phyloP scores from a whole-genome alignment of 2,797 vertebrate species.

The Semotilus atromaculatus region DNA sequence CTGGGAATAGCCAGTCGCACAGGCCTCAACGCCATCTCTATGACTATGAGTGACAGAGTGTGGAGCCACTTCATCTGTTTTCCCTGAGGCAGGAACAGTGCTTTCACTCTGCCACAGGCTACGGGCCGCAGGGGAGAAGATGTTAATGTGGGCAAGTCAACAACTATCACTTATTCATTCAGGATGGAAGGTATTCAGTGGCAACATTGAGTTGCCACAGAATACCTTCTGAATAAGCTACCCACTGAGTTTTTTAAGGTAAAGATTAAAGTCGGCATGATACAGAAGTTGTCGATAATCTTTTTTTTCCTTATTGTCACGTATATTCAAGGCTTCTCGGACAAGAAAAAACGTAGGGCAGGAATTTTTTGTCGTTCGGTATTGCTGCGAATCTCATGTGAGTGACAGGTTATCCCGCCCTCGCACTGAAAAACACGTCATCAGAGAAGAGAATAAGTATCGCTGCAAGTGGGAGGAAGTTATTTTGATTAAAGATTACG shows the following conservation, averaged over 20 bases:
- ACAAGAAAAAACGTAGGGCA: background rate
- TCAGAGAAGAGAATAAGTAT: background rate
- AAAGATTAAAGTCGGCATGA: background rate
- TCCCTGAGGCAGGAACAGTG: conserved; percentile 78
- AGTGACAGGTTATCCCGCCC: background rate
- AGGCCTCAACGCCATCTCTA: conserved; percentile 78
- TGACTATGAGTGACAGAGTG: conserved; percentile 83
- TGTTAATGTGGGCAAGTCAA: conserved; percentile 79
- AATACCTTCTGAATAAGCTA: background rate
- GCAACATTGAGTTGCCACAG: conserved; percentile 6
- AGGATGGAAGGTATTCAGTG: conserved; percentile 67
- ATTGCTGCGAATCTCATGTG: background rate
- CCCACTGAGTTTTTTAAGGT: background rate
- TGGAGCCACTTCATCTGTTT: conserved; percentile 77
- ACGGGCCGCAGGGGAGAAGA: conserved; percentile 74
- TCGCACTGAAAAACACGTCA: background rate
- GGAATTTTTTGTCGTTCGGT: background rate
- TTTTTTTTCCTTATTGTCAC: background rate
- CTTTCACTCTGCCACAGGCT: conserved; percentile 79
- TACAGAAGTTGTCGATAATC: background rate
- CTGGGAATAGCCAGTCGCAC: conserved; percentile 80
- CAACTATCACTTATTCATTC: conserved; percentile 74
- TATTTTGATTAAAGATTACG: background rate
- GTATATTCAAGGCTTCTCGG: background rate
- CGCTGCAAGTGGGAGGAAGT: background rate